Evolutionary conservation across 2,797 vertebrate genomes (phyloP).

Genomic region (Tamandua tetradactyla): DNA sequence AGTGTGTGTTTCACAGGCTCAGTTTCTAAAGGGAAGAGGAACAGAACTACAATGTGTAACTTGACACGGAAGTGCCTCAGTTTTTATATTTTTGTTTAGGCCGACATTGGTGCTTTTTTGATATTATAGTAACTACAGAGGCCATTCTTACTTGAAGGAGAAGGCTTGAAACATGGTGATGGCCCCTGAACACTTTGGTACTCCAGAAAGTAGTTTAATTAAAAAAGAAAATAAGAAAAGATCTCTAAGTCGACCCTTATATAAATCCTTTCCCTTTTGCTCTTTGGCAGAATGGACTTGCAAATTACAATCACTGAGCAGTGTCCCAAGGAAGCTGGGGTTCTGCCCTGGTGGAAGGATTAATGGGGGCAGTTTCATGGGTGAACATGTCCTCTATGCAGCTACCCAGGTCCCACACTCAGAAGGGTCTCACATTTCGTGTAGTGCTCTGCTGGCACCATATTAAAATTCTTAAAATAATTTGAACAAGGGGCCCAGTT

Average conservation of each 20-base stretch:
- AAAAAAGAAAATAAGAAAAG: neutral
- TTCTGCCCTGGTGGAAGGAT: neutral
- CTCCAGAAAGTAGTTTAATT: neutral
- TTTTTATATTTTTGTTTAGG: neutral
- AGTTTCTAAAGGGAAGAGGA: neutral
- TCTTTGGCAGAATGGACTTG: neutral
- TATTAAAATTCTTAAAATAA: neutral
- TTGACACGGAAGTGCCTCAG: neutral
- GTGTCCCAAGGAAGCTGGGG: neutral
- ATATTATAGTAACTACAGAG: neutral
- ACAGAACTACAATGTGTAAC: neutral
- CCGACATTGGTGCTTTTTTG: neutral
- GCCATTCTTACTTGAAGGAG: neutral
- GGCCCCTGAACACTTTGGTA: neutral
- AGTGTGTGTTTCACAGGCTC: neutral
- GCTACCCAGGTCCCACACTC: rapidly evolving
- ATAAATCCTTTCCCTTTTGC: neutral
- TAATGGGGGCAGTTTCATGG: neutral
- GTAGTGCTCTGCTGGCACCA: neutral
- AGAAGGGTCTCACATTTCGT: neutral
- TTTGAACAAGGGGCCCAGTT: neutral
- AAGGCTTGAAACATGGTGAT: neutral
- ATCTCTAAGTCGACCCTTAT: neutral
- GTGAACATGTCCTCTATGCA: rapidly evolving
- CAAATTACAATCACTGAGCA: neutral